phyloP scores from a whole-genome alignment of 2,888 invertebrate genomes.

The Tromatobia lineatoria region DNA sequence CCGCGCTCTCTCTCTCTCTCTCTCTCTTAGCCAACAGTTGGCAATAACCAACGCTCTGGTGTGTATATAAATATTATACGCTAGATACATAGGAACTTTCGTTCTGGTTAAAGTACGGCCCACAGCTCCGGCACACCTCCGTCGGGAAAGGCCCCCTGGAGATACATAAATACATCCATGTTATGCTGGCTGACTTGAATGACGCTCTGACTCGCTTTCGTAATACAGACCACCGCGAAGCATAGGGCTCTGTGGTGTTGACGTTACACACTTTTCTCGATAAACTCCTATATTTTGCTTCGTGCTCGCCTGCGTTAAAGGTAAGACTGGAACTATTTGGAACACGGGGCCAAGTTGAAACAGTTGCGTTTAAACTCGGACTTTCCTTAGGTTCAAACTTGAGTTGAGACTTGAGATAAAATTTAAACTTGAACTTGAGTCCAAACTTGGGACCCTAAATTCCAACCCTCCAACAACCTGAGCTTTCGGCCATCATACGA shows the following conservation, averaged over 20 bases:
- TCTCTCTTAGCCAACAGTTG: background rate
- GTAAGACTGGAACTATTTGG: too few relatives aligned
- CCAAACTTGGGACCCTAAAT: too few relatives aligned
- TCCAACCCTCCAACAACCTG: too few relatives aligned
- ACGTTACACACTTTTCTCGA: background rate
- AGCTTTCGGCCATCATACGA: too few relatives aligned
- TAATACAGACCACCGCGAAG: background rate
- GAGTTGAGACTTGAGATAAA: too few relatives aligned
- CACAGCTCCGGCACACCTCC: background rate
- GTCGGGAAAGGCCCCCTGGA: conserved; percentile 9
- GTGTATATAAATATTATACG: conserved; percentile 35
- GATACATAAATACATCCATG: conserved; percentile 45
- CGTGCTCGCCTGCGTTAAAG: too few relatives aligned
- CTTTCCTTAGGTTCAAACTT: too few relatives aligned
- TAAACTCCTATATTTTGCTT: background rate
- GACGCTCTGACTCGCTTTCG: conserved; percentile 6
- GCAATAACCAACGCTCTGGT: background rate
- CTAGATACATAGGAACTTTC: conserved; percentile 37
- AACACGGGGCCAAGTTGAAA: too few relatives aligned
- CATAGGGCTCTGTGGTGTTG: background rate
- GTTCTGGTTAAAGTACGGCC: conserved; percentile 17
- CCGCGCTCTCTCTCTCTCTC: background rate
- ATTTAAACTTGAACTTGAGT: too few relatives aligned
- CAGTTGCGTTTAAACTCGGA: too few relatives aligned
- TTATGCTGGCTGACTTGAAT: conserved; percentile 13